Base-by-base conservation (phyloP, 2,797 vertebrate species). In the Clamator glandarius region DNA sequence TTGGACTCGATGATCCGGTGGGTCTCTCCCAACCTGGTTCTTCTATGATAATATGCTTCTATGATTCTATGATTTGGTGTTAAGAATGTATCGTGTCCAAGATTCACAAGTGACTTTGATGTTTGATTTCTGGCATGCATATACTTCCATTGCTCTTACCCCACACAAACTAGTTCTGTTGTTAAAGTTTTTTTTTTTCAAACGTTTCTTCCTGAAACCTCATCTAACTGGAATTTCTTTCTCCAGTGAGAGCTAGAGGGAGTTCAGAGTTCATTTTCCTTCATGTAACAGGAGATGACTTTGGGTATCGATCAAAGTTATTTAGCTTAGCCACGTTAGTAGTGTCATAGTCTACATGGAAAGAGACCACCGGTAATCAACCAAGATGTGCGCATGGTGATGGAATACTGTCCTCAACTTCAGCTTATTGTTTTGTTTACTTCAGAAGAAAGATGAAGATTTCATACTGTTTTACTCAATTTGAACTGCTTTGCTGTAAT, bases 21-120 rank as follows among this genome's bases (percentile, higher is more conserved):
- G n/a, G n/a, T n/a, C n/a, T n/a, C n/a, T n/a, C n/a, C n/a, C n/a
- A n/a, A n/a, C n/a, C n/a, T n/a, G n/a, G n/a, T n/a, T n/a, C n/a
- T n/a, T n/a, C n/a, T n/a, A n/a, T n/a, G n/a, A n/a, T n/a, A n/a
- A n/a, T n/a, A n/a, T n/a, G n/a, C n/a, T n/a, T n/a, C n/a, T n/a
- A n/a, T n/a, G n/a, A n/a, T n/a, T n/a, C n/a, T n/a, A n/a, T n/a
- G 42, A 64, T 62, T 16, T n/a, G 26, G 24, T 15, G 18, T 7
- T 11, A n/a, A 16, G 35, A 78, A 35, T 17, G 39, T 80, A 84
- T 33, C 25, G 33, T 16, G 52, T 11, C 15, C 41, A 44, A 78
- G 42, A 36, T 23, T 86, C 50, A 50, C 0, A 1, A 36, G 31
- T 28, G 55, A 44, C 26, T 63, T 52, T 2, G 6, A 2, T 1